phyloP scores from a whole-genome alignment of 1,140 invertebrate species.

The Drosophila arawakana region DNA sequence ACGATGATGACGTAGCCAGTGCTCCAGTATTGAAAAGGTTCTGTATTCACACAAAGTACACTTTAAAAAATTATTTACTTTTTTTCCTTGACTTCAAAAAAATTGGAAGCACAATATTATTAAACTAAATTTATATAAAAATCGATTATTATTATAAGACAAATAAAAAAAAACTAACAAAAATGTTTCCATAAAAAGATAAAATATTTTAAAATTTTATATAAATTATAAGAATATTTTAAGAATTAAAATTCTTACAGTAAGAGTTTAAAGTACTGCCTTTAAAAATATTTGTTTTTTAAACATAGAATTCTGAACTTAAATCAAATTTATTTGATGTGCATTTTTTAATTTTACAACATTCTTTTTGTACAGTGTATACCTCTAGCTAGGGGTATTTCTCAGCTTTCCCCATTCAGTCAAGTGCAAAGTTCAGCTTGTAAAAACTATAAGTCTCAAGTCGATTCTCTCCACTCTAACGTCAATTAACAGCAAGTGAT shows the following conservation, averaged over 20 bases:
- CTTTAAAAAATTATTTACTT: too few species aligned
- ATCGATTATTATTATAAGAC: too few species aligned
- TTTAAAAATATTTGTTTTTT: neutral
- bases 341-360: neutral
- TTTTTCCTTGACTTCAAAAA: too few species aligned
- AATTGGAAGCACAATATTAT: too few species aligned
- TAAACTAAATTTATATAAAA: too few species aligned
- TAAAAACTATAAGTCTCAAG: slow-evolving; percentile 6
- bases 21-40: neutral
- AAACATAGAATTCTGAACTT: slow-evolving; percentile 6
- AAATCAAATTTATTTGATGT: neutral
- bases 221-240: too few species aligned
- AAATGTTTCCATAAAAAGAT: too few species aligned
- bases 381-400: neutral
- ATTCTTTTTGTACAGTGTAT: neutral
- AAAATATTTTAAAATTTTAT: too few species aligned
- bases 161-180: too few species aligned
- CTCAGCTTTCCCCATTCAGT: slow-evolving; percentile 3
- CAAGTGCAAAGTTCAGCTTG: slow-evolving; percentile 1
- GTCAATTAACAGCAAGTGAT: slow-evolving; percentile 41
- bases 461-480: slow-evolving; percentile 15
- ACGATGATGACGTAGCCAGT: slow-evolving; percentile 12
- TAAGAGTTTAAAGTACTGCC: too few species aligned
- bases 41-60: too few species aligned
- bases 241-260: too few species aligned